Evolutionary conservation across 2,113 vertebrate species (phyloP), one percentile per base, ranked within the genome.

Genomic region (Siniperca chuatsi): DNA sequence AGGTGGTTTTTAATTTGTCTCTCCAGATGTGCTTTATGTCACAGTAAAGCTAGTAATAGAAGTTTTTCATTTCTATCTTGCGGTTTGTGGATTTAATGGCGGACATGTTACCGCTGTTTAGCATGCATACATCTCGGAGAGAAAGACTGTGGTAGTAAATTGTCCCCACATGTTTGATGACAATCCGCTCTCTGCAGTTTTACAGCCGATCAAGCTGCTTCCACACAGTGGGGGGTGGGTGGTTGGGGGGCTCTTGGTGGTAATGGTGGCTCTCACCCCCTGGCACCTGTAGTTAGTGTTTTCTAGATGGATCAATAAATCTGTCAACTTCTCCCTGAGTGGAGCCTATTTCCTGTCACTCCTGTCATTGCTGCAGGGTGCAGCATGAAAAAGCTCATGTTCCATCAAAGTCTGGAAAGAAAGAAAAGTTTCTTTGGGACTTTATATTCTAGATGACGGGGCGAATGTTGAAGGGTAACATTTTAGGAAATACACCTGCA

Each of bases 231-330:
- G 44, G 57, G 60, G 8, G 65, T 40, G 57, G 65, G 72, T n/a
- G 8, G 44, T 50, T 60, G 8, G 65, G 46, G 57, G 65, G 73
- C 78, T 61, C 25, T 62, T 18, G 23, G 61, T 83, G 58, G 61
- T 77, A 85, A 88, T 88, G 50, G 69, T 65, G 62, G 66, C 73
- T 78, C 68, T 85, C 77, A 78, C 54, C 73, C 79, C 37, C 20
- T 20, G 78, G 84, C 79, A 75, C 74, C 75, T 29, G 58, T 78
- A 87, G 79, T 79, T 78, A 62, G 55, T 86, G 60, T 92, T 89
- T 87, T 86, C 54, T 37, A 67, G 54, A 81, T 79, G 76, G 89
- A 92, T 94, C 92, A 90, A 92, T 94, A 90, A 73, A 90, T 88
- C 81, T 92, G 92, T 90, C 90, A 90, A 57, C 70, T 57, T 79